A percentile compares a stretch with the other conserved stretches of the same genome.
Evolutionary conservation across 2,888 invertebrate genomes (phyloP).

Genomic region (Nysson spinosus): DNA sequence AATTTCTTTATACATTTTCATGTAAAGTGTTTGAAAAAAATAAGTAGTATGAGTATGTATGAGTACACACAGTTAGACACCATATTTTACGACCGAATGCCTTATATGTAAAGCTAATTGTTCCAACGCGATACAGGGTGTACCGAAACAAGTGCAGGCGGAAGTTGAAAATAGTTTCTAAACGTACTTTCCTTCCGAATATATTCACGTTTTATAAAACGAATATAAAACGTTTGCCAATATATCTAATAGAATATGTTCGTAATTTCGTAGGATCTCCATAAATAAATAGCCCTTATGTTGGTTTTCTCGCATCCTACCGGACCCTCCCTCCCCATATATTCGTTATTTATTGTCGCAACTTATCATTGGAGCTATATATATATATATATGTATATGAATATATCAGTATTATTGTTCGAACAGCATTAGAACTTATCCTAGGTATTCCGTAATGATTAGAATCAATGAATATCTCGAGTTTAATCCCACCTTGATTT

Average conservation of each 20-base stretch:
- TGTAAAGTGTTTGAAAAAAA: too few species aligned
- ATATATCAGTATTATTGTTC: slow-evolving; percentile 77
- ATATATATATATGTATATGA: slow-evolving; percentile 62
- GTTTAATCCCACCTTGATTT: slow-evolving; percentile 33
- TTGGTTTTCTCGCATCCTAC: not conserved
- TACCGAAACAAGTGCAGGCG: slow-evolving; percentile 28
- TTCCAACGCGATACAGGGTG: slow-evolving; percentile 48
- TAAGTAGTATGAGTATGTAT: too few species aligned
- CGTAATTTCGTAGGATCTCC: not conserved
- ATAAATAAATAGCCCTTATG: not conserved
- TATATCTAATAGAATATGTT: too few species aligned
- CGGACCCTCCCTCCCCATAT: slow-evolving; percentile 33
- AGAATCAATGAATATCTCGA: slow-evolving; percentile 50
- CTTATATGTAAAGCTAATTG: slow-evolving; percentile 44
- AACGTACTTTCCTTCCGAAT: too few species aligned
- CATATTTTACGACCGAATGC: too few species aligned
- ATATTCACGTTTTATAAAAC: too few species aligned
- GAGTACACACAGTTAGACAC: too few species aligned
- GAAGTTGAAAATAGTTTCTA: too few species aligned
- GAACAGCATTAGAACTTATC: slow-evolving; percentile 77
- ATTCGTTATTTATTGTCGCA: slow-evolving; percentile 66
- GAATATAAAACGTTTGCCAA: too few species aligned
- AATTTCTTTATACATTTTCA: too few species aligned
- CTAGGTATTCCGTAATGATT: slow-evolving; percentile 65
- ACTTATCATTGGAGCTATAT: slow-evolving; percentile 68